Conservation (phyloP, 2,888 invertebrate genomes). For the Tuta absoluta region DNA sequence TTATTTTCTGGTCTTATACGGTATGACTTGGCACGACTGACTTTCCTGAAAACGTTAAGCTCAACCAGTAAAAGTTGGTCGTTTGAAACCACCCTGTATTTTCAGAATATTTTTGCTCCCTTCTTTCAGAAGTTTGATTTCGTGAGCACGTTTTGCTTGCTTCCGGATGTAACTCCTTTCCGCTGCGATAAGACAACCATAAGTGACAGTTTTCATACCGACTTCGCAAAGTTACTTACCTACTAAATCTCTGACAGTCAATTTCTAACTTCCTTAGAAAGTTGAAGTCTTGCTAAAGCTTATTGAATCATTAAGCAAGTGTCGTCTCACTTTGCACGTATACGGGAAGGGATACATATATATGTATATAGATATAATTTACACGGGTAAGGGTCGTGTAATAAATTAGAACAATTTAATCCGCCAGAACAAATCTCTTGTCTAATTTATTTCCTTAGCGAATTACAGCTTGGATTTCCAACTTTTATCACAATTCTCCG, state of each 20-base stretch:
- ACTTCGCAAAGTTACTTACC: background rate
- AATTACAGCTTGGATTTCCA: slow-evolving; percentile 51
- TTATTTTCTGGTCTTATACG: no score
- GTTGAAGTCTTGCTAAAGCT: slow-evolving; percentile 11
- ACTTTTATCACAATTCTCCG: slow-evolving; percentile 19
- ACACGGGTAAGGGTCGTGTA: slow-evolving; percentile 42
- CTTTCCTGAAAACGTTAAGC: no score
- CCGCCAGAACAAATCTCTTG: slow-evolving; percentile 62
- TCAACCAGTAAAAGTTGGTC: no score
- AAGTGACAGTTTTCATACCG: background rate
- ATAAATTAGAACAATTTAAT: slow-evolving; percentile 72
- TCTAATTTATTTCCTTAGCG: slow-evolving; percentile 65
- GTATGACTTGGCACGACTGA: no score
- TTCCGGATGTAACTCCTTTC: background rate
- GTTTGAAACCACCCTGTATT: no score
- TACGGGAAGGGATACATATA: background rate
- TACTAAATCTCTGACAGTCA: slow-evolving; percentile 3
- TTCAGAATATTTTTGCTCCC: no score
- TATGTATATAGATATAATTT: no score
- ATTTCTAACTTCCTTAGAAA: background rate
- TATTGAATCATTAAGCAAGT: slow-evolving; percentile 12
- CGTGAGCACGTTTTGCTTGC: background rate
- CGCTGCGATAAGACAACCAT: background rate
- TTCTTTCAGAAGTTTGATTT: no score
- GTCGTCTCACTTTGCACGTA: slow-evolving; percentile 8